phyloP scores from a whole-genome alignment of 2,888 invertebrate genomes.

The Drosophila mettleri region DNA sequence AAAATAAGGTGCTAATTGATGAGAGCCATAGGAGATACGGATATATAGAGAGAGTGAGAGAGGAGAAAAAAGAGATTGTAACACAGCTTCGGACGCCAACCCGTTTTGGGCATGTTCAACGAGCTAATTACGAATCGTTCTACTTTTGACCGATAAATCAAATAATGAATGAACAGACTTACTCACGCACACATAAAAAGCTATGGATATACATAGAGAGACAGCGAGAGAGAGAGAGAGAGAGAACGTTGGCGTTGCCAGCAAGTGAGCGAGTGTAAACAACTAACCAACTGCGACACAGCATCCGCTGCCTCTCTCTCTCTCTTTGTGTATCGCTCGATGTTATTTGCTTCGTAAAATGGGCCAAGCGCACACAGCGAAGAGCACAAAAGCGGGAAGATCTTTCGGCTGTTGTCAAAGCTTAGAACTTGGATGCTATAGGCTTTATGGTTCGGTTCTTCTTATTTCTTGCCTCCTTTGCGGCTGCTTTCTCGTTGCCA shows the following conservation, averaged over 20 bases:
- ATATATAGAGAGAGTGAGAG: constrained; percentile 8
- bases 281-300: constrained; percentile 43
- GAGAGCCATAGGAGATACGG: constrained; percentile 7
- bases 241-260: constrained; percentile 20
- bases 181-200: constrained; percentile 9
- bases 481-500: constrained; percentile 38
- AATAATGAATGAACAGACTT: constrained; percentile 64
- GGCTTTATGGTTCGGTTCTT: constrained; percentile 28
- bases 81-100: constrained; percentile 8
- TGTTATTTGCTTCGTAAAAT: constrained; percentile 34
- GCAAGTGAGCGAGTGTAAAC: constrained; percentile 46
- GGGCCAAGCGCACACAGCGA: constrained; percentile 39
- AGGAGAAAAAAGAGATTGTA: constrained; percentile 13
- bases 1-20: constrained; percentile 65
- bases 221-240: background rate
- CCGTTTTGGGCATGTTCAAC: constrained; percentile 43
- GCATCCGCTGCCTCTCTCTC: constrained; percentile 39
- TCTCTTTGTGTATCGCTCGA: background rate
- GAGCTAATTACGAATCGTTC: constrained; percentile 53
- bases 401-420: constrained; percentile 10
- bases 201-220: background rate
- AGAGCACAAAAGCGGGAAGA: constrained; percentile 14
- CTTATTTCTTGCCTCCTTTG: constrained; percentile 8
- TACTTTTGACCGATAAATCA: constrained; percentile 68
- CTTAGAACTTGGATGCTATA: constrained; percentile 43